Percentiles rank a stretch among this genome's conserved stretches.
Conservation (phyloP, 2,797 vertebrate genomes). For the Rhinella marina region DNA sequence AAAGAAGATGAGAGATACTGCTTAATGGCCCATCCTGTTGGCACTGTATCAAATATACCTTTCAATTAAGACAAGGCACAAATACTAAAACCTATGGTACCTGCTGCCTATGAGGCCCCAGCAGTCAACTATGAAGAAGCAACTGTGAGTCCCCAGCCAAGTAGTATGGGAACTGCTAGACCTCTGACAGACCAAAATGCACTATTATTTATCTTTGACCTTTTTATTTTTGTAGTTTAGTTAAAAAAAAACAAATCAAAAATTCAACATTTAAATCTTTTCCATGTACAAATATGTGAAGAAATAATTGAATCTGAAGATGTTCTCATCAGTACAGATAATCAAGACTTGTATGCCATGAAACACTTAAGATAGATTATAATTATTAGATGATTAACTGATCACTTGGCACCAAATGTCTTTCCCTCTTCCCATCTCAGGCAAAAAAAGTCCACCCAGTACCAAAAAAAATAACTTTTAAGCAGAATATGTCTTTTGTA, state of each 20-base stretch:
- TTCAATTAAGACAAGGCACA: too few relatives aligned
- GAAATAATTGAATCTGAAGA: background rate
- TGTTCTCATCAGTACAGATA: background rate
- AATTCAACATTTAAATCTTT: background rate
- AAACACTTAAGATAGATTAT: background rate
- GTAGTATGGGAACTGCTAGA: background rate
- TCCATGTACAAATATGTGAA: background rate
- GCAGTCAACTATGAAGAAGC: too few relatives aligned
- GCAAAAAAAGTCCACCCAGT: background rate
- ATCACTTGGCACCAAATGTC: background rate
- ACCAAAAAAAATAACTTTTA: too few relatives aligned
- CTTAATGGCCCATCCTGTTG: too few relatives aligned
- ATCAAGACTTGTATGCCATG: background rate
- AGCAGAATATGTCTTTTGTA: too few relatives aligned
- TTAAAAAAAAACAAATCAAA: background rate
- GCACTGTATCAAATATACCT: too few relatives aligned
- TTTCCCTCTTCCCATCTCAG: background rate
- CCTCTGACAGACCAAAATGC: too few relatives aligned
- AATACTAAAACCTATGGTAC: too few relatives aligned
- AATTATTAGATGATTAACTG: constrained; percentile 1
- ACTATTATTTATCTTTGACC: background rate
- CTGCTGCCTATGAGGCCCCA: too few relatives aligned
- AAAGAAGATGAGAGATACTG: too few relatives aligned
- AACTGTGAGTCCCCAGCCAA: background rate
- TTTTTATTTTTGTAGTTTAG: background rate